Conservation (phyloP, 2,113 vertebrate genomes). For the Mesocricetus auratus region DNA sequence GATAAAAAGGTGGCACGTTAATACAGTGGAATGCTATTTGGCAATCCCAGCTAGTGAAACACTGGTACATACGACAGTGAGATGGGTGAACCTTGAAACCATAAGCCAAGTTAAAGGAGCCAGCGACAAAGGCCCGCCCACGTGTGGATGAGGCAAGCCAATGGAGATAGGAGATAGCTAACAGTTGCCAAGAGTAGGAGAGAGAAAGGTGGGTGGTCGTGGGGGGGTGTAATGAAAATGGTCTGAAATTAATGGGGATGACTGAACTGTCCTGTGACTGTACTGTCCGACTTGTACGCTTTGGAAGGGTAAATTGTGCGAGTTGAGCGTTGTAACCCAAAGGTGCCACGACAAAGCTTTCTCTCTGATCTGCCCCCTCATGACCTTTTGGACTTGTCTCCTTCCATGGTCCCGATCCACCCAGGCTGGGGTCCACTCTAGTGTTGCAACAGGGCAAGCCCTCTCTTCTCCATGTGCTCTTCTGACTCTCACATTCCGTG, state of each 20-base stretch:
- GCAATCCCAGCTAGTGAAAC: not conserved
- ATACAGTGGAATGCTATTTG: not conserved
- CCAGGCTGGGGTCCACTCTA: not conserved
- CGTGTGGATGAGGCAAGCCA: not conserved
- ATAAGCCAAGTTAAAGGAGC: not conserved
- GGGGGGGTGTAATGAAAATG: not conserved
- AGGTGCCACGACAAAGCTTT: not conserved
- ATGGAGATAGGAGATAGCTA: not conserved
- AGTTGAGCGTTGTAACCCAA: not conserved
- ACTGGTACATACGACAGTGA: not conserved
- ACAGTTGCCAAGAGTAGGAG: not conserved
- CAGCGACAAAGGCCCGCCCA: not conserved
- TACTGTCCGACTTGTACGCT: not conserved
- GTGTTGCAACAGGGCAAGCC: not conserved
- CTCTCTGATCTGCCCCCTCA: not conserved
- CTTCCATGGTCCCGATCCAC: not conserved
- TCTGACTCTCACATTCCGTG: not conserved
- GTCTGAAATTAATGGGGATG: not conserved
- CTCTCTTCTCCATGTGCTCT: not conserved
- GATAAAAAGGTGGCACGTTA: not conserved
- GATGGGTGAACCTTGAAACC: not conserved
- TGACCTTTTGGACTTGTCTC: not conserved
- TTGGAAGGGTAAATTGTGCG: not conserved
- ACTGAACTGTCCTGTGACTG: not conserved
- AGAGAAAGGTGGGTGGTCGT: not conserved